These are phyloP conservation scores for Tinea pellionella DNA, from an alignment of 2,888 invertebrate genomes.

Conservation along the genomic window DNA sequence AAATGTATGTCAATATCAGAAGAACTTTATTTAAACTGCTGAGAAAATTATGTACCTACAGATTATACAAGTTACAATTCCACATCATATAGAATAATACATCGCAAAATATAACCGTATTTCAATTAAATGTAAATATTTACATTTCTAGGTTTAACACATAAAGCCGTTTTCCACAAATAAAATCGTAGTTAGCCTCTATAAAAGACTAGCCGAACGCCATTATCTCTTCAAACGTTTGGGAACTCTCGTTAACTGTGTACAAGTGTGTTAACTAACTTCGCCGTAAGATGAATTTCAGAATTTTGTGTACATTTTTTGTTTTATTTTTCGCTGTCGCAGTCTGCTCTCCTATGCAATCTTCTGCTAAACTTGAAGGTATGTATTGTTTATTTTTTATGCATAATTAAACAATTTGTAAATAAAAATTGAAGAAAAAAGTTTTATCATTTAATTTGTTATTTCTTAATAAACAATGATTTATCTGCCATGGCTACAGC, in stretches of 20 bases:
- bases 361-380: neutral
- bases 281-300: neutral
- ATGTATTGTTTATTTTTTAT: neutral
- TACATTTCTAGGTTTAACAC: neutral
- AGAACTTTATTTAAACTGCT: no score
- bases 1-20: no score
- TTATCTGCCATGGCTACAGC: no score
- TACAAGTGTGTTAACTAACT: neutral
- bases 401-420: neutral
- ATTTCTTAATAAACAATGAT: no score
- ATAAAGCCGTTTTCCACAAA: neutral
- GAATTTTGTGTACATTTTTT: neutral
- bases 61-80: no score
- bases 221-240: neutral
- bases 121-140: neutral
- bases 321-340: neutral
- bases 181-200: constrained; percentile 3
- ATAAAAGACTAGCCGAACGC: neutral
- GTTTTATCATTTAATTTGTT: no score
- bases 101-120: neutral
- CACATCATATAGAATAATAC: no score
- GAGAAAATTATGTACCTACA: no score
- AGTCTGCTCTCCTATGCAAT: neutral
- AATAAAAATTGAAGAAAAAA: no score
- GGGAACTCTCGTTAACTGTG: constrained; percentile 3